A percentile compares a stretch with the other conserved stretches of the same genome.
phyloP scores from a whole-genome alignment of 2,888 invertebrate species.

The Neelides folsomi region DNA sequence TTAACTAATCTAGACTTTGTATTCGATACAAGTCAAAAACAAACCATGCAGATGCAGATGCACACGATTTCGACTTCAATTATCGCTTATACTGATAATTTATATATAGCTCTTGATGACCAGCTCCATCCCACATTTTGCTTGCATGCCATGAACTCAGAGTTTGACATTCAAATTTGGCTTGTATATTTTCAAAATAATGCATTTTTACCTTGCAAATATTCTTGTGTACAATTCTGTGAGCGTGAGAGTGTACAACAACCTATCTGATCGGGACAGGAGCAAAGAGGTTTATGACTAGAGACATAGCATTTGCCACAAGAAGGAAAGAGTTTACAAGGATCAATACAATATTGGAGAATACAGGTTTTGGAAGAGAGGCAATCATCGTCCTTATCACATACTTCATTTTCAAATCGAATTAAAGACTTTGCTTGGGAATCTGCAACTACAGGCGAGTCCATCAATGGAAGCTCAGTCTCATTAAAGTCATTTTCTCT shows the following conservation, averaged over 20 bases:
- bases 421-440: background rate
- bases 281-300: slow-evolving; percentile 35
- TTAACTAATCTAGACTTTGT: no score
- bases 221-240: slow-evolving; percentile 19
- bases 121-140: slow-evolving; percentile 11
- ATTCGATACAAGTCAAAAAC: no score
- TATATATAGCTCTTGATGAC: background rate
- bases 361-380: slow-evolving; percentile 22
- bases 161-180: slow-evolving; percentile 1
- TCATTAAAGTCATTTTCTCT: slow-evolving; percentile 7
- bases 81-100: no score
- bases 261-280: slow-evolving; percentile 48
- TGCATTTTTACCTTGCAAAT: slow-evolving; percentile 22
- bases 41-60: background rate
- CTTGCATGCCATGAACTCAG: slow-evolving; percentile 5
- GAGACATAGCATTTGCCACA: slow-evolving; percentile 48
- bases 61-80: no score
- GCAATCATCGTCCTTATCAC: slow-evolving; percentile 23
- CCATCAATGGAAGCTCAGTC: slow-evolving; percentile 3
- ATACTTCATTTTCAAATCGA: slow-evolving; percentile 12
- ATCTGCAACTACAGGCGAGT: slow-evolving; percentile 3
- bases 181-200: background rate
- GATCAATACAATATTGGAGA: slow-evolving; percentile 42
- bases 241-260: slow-evolving; percentile 40
- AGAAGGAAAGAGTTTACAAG: slow-evolving; percentile 46